A percentile compares a stretch with the other conserved stretches of the same genome.
Conservation (phyloP, 2,113 vertebrate genomes). For the Cheirogaleus medius region DNA sequence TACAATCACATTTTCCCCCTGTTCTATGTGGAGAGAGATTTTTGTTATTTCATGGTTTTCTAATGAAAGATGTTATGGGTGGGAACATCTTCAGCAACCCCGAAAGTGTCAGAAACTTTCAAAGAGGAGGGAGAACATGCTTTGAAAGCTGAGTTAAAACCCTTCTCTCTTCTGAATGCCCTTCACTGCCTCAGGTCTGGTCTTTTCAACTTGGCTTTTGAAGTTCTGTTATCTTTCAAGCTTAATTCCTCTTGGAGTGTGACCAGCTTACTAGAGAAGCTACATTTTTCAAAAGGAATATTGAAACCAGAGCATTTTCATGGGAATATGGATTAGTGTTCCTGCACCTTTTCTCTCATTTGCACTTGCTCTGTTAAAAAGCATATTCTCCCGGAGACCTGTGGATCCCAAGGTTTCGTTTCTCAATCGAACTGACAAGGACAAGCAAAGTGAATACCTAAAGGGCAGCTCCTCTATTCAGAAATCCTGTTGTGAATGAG, state of each 20-base stretch:
- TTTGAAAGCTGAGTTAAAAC: constrained; percentile 72
- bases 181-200: constrained; percentile 64
- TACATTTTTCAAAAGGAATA: constrained; percentile 68
- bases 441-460: background rate
- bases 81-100: constrained; percentile 54
- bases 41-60: constrained; percentile 70
- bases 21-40: constrained; percentile 27
- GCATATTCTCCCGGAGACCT: background rate
- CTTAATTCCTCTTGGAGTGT: constrained; percentile 75
- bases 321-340: constrained; percentile 38
- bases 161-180: constrained; percentile 64
- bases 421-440: background rate
- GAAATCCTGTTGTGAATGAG: background rate
- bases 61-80: constrained; percentile 61
- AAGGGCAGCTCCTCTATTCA: background rate
- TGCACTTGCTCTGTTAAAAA: background rate
- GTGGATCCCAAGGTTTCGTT: background rate
- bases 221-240: constrained; percentile 77
- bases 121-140: constrained; percentile 65
- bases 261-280: constrained; percentile 68
- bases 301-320: constrained; percentile 38
- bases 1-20: background rate
- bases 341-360: background rate
- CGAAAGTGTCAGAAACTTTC: constrained; percentile 59
- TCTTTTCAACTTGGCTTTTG: constrained; percentile 74